Evolutionary conservation across 1,140 invertebrate species (phyloP).

Genomic region (Belonocnema kinseyi): DNA sequence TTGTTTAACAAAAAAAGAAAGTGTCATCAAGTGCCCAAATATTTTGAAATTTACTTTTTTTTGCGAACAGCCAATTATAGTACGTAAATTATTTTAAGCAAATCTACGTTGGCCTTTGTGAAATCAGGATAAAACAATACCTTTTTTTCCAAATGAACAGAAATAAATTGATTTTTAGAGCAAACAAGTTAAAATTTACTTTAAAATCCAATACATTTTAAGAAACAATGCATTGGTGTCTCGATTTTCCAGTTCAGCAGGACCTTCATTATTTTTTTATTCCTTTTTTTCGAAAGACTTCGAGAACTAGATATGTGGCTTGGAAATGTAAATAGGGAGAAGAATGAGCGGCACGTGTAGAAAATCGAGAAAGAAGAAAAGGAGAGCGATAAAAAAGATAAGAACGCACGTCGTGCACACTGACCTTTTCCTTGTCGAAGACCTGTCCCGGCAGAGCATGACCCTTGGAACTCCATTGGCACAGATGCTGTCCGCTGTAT

Average conservation of each 20-base stretch:
- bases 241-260: background rate
- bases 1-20: no score
- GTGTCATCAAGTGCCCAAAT: no score
- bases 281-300: background rate
- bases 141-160: no score
- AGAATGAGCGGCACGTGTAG: conserved; percentile 12
- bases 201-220: background rate
- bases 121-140: no score
- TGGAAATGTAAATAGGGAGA: conserved; percentile 33
- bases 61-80: no score
- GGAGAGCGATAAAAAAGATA: conserved; percentile 33
- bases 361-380: conserved; percentile 17
- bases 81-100: no score
- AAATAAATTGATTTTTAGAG: no score
- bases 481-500: conserved; percentile 76
- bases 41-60: no score
- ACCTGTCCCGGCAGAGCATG: conserved; percentile 75
- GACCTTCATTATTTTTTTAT: conserved; percentile 9
- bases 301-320: conserved; percentile 25
- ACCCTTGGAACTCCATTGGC: conserved; percentile 77
- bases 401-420: conserved; percentile 45
- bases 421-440: conserved; percentile 77
- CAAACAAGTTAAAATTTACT: no score
- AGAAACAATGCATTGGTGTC: conserved; percentile 16
- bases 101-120: no score